Evolutionary conservation across 2,113 vertebrate genomes (phyloP).

Genomic region (Ginglymostoma cirratum): DNA sequence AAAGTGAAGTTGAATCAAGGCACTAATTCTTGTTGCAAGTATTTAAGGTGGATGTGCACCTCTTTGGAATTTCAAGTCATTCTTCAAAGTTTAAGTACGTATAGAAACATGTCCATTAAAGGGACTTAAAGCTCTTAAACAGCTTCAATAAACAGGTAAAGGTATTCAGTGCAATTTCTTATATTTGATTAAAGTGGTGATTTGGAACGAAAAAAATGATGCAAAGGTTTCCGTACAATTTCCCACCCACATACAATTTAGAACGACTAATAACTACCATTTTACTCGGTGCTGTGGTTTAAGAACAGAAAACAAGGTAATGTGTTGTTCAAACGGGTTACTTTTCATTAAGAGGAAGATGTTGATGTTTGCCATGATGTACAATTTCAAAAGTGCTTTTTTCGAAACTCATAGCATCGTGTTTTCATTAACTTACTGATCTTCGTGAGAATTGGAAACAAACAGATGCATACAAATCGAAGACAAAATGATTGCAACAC

Average conservation of each 20-base stretch:
- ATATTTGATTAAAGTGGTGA: background rate
- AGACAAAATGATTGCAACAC: background rate
- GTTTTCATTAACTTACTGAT: background rate
- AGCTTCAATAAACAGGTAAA: background rate
- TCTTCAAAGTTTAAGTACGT: background rate
- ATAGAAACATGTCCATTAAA: background rate
- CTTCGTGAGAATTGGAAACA: background rate
- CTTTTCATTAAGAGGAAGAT: background rate
- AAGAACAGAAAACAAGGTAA: background rate
- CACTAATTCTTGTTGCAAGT: background rate
- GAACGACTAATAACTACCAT: background rate
- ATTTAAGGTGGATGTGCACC: background rate
- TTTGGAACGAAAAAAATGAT: background rate
- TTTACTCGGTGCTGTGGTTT: background rate
- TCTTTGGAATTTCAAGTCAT: background rate
- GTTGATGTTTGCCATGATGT: background rate
- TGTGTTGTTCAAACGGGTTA: background rate
- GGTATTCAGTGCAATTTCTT: background rate
- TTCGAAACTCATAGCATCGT: background rate
- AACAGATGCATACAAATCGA: background rate
- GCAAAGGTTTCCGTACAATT: background rate
- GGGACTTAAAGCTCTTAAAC: background rate
- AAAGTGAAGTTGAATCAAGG: background rate
- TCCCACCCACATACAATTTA: background rate
- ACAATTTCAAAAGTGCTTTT: background rate